Conservation (phyloP, 2,113 vertebrate species). For the Perognathus longimembris region DNA sequence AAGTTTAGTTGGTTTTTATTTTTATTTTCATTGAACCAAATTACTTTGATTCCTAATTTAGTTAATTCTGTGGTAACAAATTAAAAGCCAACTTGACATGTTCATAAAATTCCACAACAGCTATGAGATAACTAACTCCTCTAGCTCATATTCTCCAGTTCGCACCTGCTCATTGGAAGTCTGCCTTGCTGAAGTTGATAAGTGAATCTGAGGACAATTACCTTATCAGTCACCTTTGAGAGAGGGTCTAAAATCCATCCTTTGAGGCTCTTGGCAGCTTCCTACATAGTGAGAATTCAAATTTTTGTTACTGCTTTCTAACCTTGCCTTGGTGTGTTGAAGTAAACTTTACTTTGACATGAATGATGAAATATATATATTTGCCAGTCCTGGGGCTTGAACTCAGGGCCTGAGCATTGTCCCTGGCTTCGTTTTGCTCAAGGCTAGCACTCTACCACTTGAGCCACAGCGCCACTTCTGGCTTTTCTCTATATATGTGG, state of each 20-base stretch:
- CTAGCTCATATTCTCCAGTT: not conserved
- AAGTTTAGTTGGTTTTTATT: constrained; percentile 35
- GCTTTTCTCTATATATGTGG: no score
- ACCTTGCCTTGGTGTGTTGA: not conserved
- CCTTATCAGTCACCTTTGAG: not conserved
- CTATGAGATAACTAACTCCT: constrained; percentile 21
- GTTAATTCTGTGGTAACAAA: constrained; percentile 72
- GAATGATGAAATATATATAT: constrained; percentile 49
- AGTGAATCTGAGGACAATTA: not conserved
- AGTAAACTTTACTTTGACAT: not conserved
- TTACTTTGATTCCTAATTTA: constrained; percentile 73
- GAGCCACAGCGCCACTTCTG: no score
- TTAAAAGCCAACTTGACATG: constrained; percentile 63
- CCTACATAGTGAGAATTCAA: not conserved
- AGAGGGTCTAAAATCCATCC: not conserved
- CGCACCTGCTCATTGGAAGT: not conserved
- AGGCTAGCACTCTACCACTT: no score
- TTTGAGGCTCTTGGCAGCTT: constrained; percentile 15
- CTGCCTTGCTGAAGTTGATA: not conserved
- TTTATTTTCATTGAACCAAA: constrained; percentile 62
- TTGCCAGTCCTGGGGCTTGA: no score
- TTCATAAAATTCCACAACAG: constrained; percentile 55
- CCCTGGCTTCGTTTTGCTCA: no score
- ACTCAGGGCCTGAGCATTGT: no score
- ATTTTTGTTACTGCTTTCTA: constrained; percentile 13